These are phyloP conservation scores for Pristionchus mayeri DNA, from an alignment of 2,888 invertebrate species.

Conservation along the genomic window DNA sequence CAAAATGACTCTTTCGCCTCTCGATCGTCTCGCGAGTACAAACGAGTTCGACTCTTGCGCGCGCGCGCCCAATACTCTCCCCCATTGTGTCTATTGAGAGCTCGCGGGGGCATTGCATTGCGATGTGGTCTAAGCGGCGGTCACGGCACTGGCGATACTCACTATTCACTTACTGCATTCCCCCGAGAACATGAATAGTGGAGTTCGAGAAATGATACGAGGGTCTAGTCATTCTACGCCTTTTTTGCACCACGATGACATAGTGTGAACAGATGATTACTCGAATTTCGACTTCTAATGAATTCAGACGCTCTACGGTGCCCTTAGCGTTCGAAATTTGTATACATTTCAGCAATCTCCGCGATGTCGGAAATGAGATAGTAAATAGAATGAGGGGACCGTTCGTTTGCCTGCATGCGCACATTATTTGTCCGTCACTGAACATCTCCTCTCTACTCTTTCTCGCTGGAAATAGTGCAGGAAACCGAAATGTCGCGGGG, in stretches of 20 bases:
- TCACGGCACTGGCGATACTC: not conserved
- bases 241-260: no score
- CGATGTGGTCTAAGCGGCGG: not conserved
- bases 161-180: not conserved
- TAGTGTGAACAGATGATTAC: no score
- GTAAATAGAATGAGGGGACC: no score
- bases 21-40: not conserved
- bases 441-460: not conserved
- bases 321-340: no score
- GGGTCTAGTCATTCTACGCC: no score
- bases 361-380: no score
- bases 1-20: constrained; percentile 9
- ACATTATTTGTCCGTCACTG: no score
- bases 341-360: no score
- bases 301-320: no score
- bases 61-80: not conserved
- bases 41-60: constrained; percentile 9
- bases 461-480: not conserved
- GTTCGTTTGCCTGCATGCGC: not conserved
- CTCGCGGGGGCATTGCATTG: not conserved
- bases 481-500: constrained; percentile 21
- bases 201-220: not conserved
- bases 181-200: constrained; percentile 5
- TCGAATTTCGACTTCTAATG: no score
- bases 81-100: constrained; percentile 30